Percentiles rank a stretch among this genome's conserved stretches.
Conservation (phyloP, 2,113 vertebrate genomes). For the Phainopepla nitens region DNA sequence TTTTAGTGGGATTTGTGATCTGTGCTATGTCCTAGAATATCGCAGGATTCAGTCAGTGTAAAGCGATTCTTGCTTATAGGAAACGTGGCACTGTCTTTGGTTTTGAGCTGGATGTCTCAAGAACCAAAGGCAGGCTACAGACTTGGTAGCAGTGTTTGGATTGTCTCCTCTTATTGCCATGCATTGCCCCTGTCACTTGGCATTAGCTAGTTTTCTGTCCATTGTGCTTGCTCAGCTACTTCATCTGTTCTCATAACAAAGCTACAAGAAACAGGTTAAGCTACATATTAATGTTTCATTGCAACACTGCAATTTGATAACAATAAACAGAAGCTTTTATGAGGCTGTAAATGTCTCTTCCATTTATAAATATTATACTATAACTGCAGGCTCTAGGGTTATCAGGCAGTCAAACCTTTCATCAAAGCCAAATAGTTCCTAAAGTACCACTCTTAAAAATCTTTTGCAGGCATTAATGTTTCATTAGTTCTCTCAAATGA, state of each 20-base stretch:
- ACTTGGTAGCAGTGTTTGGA: not conserved
- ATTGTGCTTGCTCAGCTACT: not conserved
- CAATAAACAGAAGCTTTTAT: conserved; percentile 62
- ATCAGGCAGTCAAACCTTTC: conserved; percentile 55
- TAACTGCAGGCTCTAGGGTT: conserved; percentile 57
- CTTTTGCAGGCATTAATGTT: conserved; percentile 61
- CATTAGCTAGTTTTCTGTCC: not conserved
- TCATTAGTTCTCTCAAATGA: conserved; percentile 48
- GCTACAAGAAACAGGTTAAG: conserved; percentile 33
- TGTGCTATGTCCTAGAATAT: not conserved
- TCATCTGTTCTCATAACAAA: not conserved
- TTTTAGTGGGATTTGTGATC: not conserved
- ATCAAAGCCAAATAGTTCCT: conserved; percentile 62
- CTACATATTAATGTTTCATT: conserved; percentile 47
- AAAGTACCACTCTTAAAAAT: conserved; percentile 55
- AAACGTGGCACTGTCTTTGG: not conserved
- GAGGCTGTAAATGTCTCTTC: conserved; percentile 57
- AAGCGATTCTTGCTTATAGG: not conserved
- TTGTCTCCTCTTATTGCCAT: not conserved
- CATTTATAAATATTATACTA: conserved; percentile 64
- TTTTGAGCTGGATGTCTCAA: not conserved
- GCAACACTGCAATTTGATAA: conserved; percentile 51
- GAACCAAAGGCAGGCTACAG: not conserved
- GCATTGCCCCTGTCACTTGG: not conserved
- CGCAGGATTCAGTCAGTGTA: not conserved